phyloP scores from a whole-genome alignment of 2,113 vertebrate species.

The Monopterus albus region DNA sequence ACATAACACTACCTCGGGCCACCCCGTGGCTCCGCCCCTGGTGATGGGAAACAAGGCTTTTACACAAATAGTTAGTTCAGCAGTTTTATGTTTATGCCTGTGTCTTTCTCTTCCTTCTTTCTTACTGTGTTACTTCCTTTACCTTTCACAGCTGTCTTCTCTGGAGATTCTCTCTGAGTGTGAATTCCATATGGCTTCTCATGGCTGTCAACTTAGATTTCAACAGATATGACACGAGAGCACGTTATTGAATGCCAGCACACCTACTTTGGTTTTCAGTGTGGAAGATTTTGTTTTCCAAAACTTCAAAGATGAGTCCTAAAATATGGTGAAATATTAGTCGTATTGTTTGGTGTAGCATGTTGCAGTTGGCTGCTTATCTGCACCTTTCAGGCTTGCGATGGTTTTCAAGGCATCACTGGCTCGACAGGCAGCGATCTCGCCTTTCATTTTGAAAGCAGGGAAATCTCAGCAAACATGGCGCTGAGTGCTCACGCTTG shows the following conservation, averaged over 20 bases:
- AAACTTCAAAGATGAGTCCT: neutral
- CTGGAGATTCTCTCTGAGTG: neutral
- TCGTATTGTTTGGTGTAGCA: slow-evolving; percentile 23
- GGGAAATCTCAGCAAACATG: slow-evolving; percentile 74
- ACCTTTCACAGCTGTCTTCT: neutral
- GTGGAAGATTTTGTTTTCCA: neutral
- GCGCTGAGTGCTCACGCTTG: slow-evolving; percentile 59
- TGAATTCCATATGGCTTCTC: slow-evolving; percentile 12
- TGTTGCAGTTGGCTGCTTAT: slow-evolving; percentile 29
- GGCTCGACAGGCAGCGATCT: slow-evolving; percentile 27
- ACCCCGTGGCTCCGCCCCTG: no score
- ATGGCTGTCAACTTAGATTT: slow-evolving; percentile 5
- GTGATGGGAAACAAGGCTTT: neutral
- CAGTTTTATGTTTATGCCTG: neutral
- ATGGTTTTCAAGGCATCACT: slow-evolving; percentile 49
- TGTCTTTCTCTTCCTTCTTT: neutral
- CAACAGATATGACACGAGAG: neutral
- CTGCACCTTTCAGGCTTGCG: slow-evolving; percentile 7
- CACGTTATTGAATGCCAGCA: neutral
- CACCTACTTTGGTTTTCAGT: neutral
- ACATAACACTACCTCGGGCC: no score
- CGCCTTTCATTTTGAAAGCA: slow-evolving; percentile 58
- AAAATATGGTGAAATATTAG: slow-evolving; percentile 14
- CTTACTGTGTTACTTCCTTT: neutral
- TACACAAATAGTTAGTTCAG: neutral